Evolutionary conservation across 2,888 invertebrate species (phyloP), one percentile per base, ranked within the genome.

Genomic region (Kuschelorhynchus macadamiae): DNA sequence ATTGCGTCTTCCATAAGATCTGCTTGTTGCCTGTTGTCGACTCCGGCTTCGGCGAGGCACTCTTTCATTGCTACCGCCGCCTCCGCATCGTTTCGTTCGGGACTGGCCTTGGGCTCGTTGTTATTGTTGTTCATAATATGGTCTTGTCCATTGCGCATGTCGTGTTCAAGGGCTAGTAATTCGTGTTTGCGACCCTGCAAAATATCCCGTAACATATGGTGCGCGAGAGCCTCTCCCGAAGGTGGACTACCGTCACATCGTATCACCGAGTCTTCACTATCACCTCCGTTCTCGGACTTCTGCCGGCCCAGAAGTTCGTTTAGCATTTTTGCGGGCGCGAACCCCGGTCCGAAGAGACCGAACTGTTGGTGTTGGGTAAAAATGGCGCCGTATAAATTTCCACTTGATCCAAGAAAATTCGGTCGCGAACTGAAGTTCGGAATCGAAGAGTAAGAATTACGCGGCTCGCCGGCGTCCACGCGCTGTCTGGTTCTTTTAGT

Each of bases 391-490:
- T 94, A 94, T 81, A 94, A 88, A 78, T 82, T 84, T 75, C 78
- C 82, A 88, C 93, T 91, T 85, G 92, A 91, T 71, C 82, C 82
- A 88, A 94, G 92, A 88, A 90, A 93, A 85, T 90, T 91, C 88
- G 91, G 90, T 84, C 90, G 88, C 85, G 90, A 90, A 87, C 90
- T 90, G 83, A 90, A 90, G 86, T 90, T 90, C 83, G 90, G 90
- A 81, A 91, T 90, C 81, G 90, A 90, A 80, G 92, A 93, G 88
- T 95, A 95, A 86, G 93, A 93, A 89, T 95, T 95, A 87, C 95
- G 92, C 86, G 93, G 93, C 88, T 96, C 95, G 82, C 95, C 95
- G 88, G 95, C 95, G 93, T 95, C 95, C 88, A 95, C 95, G 87
- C 95, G 92, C 90, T 95, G 95, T 90, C 95, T 91, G 88, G 93